Evolutionary conservation across 2,888 invertebrate genomes (phyloP), one percentile per base, ranked within the genome.

Genomic region (Hypsopygia costalis): DNA sequence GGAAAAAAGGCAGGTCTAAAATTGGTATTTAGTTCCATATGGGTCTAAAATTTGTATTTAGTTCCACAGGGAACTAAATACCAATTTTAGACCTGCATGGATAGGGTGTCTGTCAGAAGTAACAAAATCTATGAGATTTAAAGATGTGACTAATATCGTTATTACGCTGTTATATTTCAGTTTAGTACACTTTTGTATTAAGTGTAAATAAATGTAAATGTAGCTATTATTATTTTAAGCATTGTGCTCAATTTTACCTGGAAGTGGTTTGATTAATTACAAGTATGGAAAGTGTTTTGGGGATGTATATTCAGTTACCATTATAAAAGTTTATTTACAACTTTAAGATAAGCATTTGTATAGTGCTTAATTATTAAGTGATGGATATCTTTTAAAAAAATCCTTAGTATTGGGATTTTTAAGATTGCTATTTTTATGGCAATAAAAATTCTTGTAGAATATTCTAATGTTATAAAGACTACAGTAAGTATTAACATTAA

Each of bases 201-300:
- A 31, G 31, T 35, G 34, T 35, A 35, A 35, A 35, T 35, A 35
- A 25, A 22, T 25, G 11, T 35, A 8, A 11, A 11, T 11, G 7
- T 34, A 11, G 6, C n/a, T n/a, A 33, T 29, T 31, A 31, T 11
- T 29, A 22, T 31, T 30, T 25, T 37, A 34, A 34, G n/a, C 6
- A 10, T 34, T 33, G 32, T 31, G 46, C 46, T 46, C 46, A 43
- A 43, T 31, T 38, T 35, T 21, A 33, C 25, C 34, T 11, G 25
- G 8, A 16, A 36, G 8, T 36, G 25, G 36, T 41, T 39, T 9
- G 21, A 6, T 28, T 30, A 7, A 11, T 25, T 12, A 16, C 25
- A n/a, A 9, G 1, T 9, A 7, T 36, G 5, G 25, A 16, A 16
- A 16, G 4, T 36, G 9, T 9, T 25, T 3, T 20, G 6, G 16